Conservation (phyloP, 2,888 invertebrate species). For the Stenodema calcarata region DNA sequence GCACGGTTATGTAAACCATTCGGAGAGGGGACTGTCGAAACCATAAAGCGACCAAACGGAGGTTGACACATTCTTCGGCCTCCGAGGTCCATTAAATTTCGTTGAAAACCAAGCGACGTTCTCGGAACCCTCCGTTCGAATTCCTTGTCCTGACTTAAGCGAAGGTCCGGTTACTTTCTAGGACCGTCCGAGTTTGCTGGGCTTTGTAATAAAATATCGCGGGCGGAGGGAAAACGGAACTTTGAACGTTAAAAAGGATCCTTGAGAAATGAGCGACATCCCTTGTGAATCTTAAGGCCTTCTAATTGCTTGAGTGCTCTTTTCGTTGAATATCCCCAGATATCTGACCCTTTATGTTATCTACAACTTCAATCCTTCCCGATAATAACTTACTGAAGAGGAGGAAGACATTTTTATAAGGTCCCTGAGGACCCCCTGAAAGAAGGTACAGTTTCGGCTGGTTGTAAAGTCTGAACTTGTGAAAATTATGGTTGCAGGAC, state of each 20-base stretch:
- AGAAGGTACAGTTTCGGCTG: neutral
- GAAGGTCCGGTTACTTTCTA: neutral
- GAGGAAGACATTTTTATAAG: neutral
- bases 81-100: neutral
- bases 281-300: neutral
- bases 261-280: neutral
- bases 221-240: neutral
- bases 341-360: neutral
- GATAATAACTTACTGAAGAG: neutral
- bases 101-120: neutral
- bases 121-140: neutral
- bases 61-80: neutral
- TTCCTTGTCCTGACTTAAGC: neutral
- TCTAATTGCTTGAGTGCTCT: neutral
- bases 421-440: neutral
- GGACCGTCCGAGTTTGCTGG: neutral
- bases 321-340: neutral
- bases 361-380: neutral
- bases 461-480: neutral
- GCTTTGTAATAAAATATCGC: neutral
- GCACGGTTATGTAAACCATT: neutral
- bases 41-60: neutral
- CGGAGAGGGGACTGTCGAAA: neutral
- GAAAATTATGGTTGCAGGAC: neutral
- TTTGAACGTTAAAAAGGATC: neutral